Percentiles rank a stretch among this genome's conserved stretches.
Conservation (phyloP, 2,888 invertebrate genomes). For the Chesias legatella region DNA sequence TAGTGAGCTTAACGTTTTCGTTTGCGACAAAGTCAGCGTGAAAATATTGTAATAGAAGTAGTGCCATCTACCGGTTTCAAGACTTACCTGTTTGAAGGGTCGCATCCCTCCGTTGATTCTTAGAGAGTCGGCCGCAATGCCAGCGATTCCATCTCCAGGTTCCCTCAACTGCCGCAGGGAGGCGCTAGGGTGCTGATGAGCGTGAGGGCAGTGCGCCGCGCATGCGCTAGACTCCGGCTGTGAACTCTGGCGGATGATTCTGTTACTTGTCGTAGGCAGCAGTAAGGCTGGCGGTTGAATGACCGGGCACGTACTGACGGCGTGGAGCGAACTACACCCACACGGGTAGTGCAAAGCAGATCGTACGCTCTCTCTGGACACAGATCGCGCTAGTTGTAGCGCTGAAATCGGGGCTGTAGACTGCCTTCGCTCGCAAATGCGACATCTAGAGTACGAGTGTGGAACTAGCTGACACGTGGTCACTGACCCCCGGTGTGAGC, state of each 20-base stretch:
- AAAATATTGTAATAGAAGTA: conserved; percentile 28
- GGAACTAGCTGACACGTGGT: conserved; percentile 84
- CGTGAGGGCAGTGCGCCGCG: conserved; percentile 82
- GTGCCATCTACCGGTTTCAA: conserved; percentile 58
- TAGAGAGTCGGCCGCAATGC: conserved; percentile 97
- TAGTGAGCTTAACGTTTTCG: conserved; percentile 11
- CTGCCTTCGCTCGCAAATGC: conserved; percentile 88
- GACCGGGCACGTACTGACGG: conserved; percentile 83
- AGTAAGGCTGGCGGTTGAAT: conserved; percentile 86
- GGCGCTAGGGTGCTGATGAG: conserved; percentile 88
- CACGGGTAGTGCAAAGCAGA: conserved; percentile 85
- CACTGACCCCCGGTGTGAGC: conserved; percentile 82
- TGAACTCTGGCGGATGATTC: conserved; percentile 94
- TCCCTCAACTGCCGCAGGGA: conserved; percentile 92
- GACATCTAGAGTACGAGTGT: conserved; percentile 82
- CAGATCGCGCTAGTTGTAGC: conserved; percentile 89
- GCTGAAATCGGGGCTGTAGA: conserved; percentile 89
- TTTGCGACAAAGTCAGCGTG: conserved; percentile 21
- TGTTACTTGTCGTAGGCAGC: conserved; percentile 85
- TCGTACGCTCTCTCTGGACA: conserved; percentile 90
- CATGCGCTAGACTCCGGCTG: conserved; percentile 89
- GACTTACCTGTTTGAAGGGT: conserved; percentile 95
- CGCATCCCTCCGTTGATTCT: conserved; percentile 98
- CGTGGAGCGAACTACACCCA: conserved; percentile 76
- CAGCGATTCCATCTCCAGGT: conserved; percentile 93